Conservation (phyloP, 1,140 invertebrate species). For the Scaptomyza hsui region DNA sequence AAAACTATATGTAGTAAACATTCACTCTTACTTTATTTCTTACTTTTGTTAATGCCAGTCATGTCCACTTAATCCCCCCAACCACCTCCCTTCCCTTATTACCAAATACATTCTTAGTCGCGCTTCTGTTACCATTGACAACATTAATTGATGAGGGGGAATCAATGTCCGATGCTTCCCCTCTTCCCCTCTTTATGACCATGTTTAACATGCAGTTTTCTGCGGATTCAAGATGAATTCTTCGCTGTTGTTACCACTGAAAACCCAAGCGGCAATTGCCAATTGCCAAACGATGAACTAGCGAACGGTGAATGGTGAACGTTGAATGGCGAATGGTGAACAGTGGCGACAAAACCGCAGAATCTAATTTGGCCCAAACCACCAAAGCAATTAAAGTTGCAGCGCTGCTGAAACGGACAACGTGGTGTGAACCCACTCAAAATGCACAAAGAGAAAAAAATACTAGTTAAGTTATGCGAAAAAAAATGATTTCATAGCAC, state of each 20-base stretch:
- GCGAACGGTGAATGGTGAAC: conserved; percentile 13
- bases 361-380: conserved; percentile 82
- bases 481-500: neutral
- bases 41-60: too few species aligned
- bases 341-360: conserved; percentile 64
- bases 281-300: neutral
- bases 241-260: neutral
- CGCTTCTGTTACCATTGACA: conserved; percentile 47
- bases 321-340: conserved; percentile 61
- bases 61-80: too few species aligned
- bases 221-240: conserved; percentile 10
- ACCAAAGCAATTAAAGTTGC: conserved; percentile 83
- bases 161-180: conserved; percentile 48
- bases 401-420: conserved; percentile 57
- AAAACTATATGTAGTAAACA: too few species aligned
- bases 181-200: conserved; percentile 21
- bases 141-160: conserved; percentile 64
- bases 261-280: too few species aligned
- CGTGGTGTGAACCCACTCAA: conserved; percentile 25
- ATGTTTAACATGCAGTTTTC: conserved; percentile 18
- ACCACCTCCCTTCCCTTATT: too few species aligned
- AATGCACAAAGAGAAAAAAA: conserved; percentile 3
- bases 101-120: too few species aligned
- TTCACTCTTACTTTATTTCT: too few species aligned
- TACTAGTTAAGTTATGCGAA: neutral